A percentile compares a stretch with the other conserved stretches of the same genome.
These are phyloP conservation scores for Otolemur garnettii DNA, from an alignment of 2,113 vertebrate species.

Conservation along the genomic window DNA sequence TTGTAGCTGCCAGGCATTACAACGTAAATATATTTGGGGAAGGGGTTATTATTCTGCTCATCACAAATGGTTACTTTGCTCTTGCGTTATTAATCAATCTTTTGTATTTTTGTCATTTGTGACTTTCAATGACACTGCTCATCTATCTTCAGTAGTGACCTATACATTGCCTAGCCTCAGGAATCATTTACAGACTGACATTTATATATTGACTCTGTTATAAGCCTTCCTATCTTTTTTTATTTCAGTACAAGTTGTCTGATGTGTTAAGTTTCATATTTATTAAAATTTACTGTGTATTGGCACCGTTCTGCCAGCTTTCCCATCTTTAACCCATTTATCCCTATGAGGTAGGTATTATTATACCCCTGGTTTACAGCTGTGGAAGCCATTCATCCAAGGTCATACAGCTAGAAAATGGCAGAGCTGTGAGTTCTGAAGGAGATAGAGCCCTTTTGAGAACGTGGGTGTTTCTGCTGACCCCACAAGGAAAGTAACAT, in stretches of 20 bases:
- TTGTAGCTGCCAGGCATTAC: background rate
- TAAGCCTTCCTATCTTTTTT: background rate
- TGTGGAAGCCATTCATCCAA: background rate
- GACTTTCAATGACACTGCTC: background rate
- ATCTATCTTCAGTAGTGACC: background rate
- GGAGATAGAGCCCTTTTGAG: background rate
- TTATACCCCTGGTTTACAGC: background rate
- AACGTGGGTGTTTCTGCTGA: background rate
- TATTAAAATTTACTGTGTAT: background rate
- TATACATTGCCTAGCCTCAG: background rate
- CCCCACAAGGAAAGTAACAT: background rate
- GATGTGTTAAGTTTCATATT: background rate
- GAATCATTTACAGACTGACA: background rate
- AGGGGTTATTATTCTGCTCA: background rate
- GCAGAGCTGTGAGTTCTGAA: slow-evolving; percentile 44
- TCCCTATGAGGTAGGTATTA: background rate
- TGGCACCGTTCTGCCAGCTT: background rate
- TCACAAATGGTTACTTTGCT: background rate
- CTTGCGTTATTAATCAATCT: background rate
- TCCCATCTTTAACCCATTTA: background rate
- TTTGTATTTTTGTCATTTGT: background rate
- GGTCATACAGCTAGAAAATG: background rate
- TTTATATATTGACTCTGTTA: background rate
- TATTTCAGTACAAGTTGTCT: background rate
- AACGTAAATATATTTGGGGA: background rate